Percentiles rank a stretch among this genome's conserved stretches.
Evolutionary conservation across 2,888 invertebrate genomes (phyloP).

Genomic region (Conus canariensis): DNA sequence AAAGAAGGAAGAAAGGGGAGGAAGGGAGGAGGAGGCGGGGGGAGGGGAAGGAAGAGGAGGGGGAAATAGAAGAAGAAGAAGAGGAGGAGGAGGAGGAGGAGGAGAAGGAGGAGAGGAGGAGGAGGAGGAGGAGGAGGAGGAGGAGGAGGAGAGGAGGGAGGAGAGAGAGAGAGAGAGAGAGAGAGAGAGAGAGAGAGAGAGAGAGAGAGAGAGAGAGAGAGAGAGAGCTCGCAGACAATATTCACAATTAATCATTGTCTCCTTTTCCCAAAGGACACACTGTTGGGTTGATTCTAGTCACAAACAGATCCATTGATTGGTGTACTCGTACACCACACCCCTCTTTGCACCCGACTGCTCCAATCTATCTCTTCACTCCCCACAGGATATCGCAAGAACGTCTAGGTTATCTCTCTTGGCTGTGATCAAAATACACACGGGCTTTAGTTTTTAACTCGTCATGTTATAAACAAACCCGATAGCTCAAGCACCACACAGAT

Average conservation of each 20-base stretch:
- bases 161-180: conserved; percentile 22
- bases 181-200: conserved; percentile 16
- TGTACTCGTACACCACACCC: not conserved
- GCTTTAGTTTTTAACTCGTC: no score
- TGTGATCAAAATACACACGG: no score
- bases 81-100: not conserved
- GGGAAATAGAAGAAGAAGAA: not conserved
- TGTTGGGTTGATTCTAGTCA: not conserved
- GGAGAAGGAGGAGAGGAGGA: no score
- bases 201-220: conserved; percentile 23
- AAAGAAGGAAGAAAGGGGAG: no score
- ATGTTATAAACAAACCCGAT: no score
- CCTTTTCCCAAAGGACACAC: no score
- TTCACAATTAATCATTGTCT: not conserved
- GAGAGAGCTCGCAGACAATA: not conserved
- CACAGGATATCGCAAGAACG: no score
- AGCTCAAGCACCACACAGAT: no score
- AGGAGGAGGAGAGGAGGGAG: not conserved
- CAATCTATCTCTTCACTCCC: no score
- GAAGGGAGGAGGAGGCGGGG: not conserved
- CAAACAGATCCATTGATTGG: not conserved
- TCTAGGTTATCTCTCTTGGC: no score
- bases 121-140: not conserved
- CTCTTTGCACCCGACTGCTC: not conserved
- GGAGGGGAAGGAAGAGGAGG: not conserved